These are phyloP conservation scores for Cyphomyrus plagiostoma DNA, from an alignment of 2,113 vertebrate species.

Conservation along the genomic window DNA sequence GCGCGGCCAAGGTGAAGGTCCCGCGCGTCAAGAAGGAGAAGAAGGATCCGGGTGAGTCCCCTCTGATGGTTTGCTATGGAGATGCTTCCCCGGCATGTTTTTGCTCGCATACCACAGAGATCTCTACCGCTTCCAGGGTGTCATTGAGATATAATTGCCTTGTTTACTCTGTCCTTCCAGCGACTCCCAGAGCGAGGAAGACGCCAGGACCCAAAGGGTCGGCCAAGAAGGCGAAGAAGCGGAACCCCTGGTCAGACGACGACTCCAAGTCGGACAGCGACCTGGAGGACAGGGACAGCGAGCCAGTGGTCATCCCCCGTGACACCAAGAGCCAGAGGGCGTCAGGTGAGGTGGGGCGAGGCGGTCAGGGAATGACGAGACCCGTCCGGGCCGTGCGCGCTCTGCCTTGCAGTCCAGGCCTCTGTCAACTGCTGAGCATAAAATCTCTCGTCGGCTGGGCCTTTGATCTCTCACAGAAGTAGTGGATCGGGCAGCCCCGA, in stretches of 20 bases:
- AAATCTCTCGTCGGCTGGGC: not conserved
- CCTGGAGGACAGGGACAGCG: conserved; percentile 71
- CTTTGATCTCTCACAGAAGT: not conserved
- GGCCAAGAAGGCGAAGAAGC: conserved; percentile 86
- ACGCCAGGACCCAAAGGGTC: conserved; percentile 64
- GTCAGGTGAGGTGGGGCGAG: conserved; percentile 62
- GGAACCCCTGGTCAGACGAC: conserved; percentile 97
- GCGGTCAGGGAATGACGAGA: not conserved
- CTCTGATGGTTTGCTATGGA: not conserved
- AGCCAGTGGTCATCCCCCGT: conserved; percentile 77
- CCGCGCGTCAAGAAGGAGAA: conserved; percentile 78
- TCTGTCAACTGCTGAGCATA: not conserved
- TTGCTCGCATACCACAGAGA: not conserved
- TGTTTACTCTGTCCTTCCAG: conserved; percentile 51
- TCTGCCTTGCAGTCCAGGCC: not conserved
- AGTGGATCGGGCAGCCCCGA: not conserved
- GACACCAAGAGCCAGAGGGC: conserved; percentile 86
- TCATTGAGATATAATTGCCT: not conserved
- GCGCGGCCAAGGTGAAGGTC: conserved; percentile 61
- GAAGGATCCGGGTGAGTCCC: conserved; percentile 78
- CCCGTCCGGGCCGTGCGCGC: not conserved
- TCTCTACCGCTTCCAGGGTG: not conserved
- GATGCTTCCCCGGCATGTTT: not conserved
- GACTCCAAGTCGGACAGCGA: conserved; percentile 89
- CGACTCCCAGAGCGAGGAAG: conserved; percentile 75